Base-by-base conservation (phyloP, 1,140 invertebrate species). In the Hermatobates lingyangjiaoensis region DNA sequence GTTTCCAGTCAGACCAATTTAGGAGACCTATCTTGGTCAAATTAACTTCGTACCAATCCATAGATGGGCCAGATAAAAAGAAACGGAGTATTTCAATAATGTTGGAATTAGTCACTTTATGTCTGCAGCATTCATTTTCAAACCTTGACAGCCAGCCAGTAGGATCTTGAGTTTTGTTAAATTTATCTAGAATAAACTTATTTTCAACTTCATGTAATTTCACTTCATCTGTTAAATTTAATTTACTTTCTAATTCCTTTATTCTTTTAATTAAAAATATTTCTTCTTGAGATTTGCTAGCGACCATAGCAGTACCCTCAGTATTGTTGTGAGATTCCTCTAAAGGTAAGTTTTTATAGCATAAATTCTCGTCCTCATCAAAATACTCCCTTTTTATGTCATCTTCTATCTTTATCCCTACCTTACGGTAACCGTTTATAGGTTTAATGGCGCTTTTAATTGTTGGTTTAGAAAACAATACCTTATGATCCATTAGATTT, bases 361-460 rank as follows among this genome's bases (percentile, higher is more conserved):
- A 42, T 42, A 42, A 20, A 42, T 42, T 42, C 18, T 42, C 39
- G 21, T 42, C 39, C 21, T 5, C 39, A 42, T 42, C 39, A 20
- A 42, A 42, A 42, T 42, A 42, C 21, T 42, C 39, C 18, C 39
- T 42, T 18, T 42, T 42, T 42, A 42, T 42, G 21, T 42, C 39
- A 42, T 42, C 39, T 18, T 42, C 39, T 42, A 42, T 42, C 39
- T 42, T 42, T 10, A 42, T 20, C 39, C 39, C 39, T 42, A 42
- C 18, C 21, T 42, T 42, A 20, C 45, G 45, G 24, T 7, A 45
- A 5, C 45, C 45, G 26, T 45, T 45, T 3, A 45, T 45, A 3
- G 21, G 45, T 45, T 26, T 45, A 45, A 45, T 45, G 7, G 45
- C 45, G 45, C 24, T 45, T 24, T 45, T 45, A 26, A 45, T 45